These are phyloP conservation scores for Enteromius trimaculatus DNA, from an alignment of 2,797 vertebrate species.

Conservation along the genomic window DNA sequence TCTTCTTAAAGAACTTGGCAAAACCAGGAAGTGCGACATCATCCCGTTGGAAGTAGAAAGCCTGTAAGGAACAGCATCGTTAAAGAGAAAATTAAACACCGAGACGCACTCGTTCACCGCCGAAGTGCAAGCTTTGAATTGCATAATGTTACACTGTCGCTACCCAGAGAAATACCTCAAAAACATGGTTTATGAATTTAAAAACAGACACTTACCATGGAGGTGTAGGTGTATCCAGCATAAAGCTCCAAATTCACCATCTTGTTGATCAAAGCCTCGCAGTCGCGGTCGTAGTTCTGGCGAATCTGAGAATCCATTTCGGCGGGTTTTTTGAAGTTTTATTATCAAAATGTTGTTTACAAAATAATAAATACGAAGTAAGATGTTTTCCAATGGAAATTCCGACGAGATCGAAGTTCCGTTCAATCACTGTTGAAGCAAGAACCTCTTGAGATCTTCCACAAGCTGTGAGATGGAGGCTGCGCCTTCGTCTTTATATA, in stretches of 20 bases:
- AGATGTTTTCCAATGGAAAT: background rate
- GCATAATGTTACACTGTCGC: too few relatives aligned
- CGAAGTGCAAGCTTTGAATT: too few relatives aligned
- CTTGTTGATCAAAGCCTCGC: constrained; percentile 82
- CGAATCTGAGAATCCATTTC: constrained; percentile 76
- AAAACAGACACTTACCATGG: constrained; percentile 63
- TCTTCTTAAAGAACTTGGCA: constrained; percentile 80
- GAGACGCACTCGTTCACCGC: too few relatives aligned
- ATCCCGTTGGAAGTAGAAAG: constrained; percentile 80
- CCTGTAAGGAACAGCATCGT: constrained; percentile 64
- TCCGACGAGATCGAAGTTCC: constrained; percentile 64
- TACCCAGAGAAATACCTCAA: too few relatives aligned
- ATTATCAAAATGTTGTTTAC: constrained; percentile 60
- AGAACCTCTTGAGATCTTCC: constrained; percentile 63
- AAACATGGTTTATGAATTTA: too few relatives aligned
- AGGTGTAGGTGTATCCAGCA: constrained; percentile 82
- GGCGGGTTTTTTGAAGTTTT: constrained; percentile 62
- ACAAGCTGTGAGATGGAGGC: fast-evolving
- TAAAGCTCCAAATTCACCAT: constrained; percentile 84
- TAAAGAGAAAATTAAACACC: too few relatives aligned
- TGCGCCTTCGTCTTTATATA: constrained; percentile 49
- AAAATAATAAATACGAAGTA: constrained; percentile 26
- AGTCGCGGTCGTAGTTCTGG: constrained; percentile 84
- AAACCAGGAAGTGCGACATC: constrained; percentile 80
- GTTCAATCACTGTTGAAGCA: constrained; percentile 86